phyloP scores from a whole-genome alignment of 2,113 vertebrate genomes.

The Ia io region DNA sequence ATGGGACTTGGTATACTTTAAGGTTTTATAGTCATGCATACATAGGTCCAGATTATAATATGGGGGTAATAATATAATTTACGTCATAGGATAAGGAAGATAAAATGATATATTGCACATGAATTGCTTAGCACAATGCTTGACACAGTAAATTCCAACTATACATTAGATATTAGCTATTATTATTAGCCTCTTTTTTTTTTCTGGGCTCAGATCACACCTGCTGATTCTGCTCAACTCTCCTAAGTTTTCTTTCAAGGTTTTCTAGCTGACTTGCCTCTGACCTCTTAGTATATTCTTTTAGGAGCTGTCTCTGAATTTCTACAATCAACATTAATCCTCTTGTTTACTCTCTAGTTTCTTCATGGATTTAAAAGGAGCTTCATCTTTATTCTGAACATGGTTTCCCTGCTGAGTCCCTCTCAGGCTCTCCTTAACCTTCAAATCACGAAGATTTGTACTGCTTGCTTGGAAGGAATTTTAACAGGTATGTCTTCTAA shows the following conservation, averaged over 20 bases:
- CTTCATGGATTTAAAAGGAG: slow-evolving; percentile 34
- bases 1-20: not conserved
- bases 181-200: not conserved
- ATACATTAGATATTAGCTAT: not conserved
- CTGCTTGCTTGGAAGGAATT: slow-evolving; percentile 42
- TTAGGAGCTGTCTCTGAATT: not conserved
- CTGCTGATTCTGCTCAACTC: not conserved
- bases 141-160: not conserved
- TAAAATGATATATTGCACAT: not conserved
- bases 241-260: slow-evolving; percentile 6
- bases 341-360: slow-evolving; percentile 34
- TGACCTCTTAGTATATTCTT: not conserved
- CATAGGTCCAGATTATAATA: not conserved
- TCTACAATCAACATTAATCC: slow-evolving; percentile 18
- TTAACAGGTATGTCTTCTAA: not conserved
- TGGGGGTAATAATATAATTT: not conserved
- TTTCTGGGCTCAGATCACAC: not conserved
- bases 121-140: not conserved
- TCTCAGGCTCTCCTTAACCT: not conserved
- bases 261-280: slow-evolving; percentile 38
- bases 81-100: not conserved
- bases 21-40: not conserved
- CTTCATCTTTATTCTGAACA: slow-evolving; percentile 27
- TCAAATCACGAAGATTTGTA: not conserved
- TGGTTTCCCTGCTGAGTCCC: slow-evolving; percentile 40